These are phyloP conservation scores for Caenorhabditis sp. DNA, from an alignment of 2,888 invertebrate genomes.

Conservation along the genomic window DNA sequence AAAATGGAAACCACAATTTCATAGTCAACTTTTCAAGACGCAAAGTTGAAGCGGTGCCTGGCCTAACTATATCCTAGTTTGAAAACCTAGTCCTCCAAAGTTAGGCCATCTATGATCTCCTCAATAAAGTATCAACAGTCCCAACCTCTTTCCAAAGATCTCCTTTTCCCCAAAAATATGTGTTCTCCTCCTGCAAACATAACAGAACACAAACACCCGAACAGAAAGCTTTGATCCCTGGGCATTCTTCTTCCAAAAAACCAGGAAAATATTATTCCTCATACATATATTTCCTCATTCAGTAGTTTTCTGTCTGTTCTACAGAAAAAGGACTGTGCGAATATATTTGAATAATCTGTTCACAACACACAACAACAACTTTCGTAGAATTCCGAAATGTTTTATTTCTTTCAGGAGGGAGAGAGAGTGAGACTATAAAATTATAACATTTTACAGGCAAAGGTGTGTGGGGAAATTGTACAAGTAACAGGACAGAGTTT, in stretches of 20 bases:
- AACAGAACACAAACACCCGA: not conserved
- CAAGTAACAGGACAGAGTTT: conserved; percentile 17
- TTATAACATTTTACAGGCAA: conserved; percentile 41
- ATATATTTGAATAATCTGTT: conserved; percentile 23
- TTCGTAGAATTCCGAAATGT: not conserved
- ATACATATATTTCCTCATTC: no score
- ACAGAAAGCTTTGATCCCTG: conserved; percentile 17
- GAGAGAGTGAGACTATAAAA: not conserved
- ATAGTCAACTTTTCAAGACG: no score
- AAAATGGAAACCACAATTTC: no score
- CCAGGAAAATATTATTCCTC: conserved; percentile 2
- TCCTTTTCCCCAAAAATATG: not conserved
- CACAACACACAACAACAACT: not conserved
- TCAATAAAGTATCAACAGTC: not conserved
- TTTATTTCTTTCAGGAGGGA: conserved; percentile 5
- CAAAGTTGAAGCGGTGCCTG: no score
- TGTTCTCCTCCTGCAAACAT: conserved; percentile 1
- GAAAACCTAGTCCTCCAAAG: no score
- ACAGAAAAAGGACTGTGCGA: conserved; percentile 3
- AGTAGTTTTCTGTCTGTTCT: conserved; percentile 1
- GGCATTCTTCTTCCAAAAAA: conserved; percentile 1
- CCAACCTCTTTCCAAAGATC: not conserved
- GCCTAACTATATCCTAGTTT: no score
- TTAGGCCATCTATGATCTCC: no score
- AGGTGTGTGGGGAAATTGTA: conserved; percentile 5